Evolutionary conservation across 2,113 vertebrate species (phyloP).

Genomic region (Raphicerus campestris): DNA sequence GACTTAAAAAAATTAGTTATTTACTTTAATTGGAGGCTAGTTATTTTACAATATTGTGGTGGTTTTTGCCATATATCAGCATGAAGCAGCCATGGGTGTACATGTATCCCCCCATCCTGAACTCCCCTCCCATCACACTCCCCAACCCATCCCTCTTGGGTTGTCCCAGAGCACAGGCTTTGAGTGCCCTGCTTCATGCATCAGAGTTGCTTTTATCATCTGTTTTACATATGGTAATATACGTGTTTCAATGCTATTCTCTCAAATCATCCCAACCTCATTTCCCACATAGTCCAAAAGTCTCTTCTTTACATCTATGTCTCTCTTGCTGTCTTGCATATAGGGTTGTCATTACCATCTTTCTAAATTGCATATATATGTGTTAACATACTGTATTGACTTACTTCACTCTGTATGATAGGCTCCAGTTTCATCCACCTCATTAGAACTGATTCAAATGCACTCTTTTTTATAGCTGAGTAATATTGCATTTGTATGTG

Average conservation of each 20-base stretch:
- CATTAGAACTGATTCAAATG: not conserved
- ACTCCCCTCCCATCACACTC: not conserved
- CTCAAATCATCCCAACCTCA: not conserved
- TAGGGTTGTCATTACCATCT: not conserved
- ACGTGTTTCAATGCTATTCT: not conserved
- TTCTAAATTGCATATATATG: not conserved
- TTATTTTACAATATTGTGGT: not conserved
- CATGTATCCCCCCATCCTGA: not conserved
- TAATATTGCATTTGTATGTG: not conserved
- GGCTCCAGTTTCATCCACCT: not conserved
- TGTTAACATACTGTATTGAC: not conserved
- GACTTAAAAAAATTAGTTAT: not conserved
- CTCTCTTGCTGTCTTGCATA: not conserved
- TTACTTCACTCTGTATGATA: not conserved
- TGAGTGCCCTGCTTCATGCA: not conserved
- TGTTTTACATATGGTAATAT: not conserved
- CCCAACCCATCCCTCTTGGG: not conserved
- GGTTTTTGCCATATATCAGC: not conserved
- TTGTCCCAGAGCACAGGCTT: not conserved
- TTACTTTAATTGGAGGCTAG: not conserved
- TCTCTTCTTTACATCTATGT: not conserved
- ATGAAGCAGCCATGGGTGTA: not conserved
- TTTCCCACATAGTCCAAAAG: not conserved
- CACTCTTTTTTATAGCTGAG: not conserved
- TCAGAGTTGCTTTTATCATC: not conserved